Conservation (phyloP, 2,113 vertebrate species). For the Clarias macrocephalus region DNA sequence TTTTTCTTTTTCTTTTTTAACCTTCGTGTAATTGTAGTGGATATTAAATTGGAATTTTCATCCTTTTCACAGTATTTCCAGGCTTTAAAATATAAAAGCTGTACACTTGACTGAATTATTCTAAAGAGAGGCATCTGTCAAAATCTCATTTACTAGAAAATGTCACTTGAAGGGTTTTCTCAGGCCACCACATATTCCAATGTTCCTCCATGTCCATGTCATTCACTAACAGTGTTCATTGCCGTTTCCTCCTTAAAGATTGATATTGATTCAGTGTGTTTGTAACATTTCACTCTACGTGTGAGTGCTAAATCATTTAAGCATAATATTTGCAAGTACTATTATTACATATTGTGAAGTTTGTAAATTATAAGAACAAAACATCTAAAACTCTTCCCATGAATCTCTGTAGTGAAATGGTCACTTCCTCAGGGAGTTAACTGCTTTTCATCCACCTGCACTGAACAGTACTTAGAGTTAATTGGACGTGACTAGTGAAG, state of each 20-base stretch:
- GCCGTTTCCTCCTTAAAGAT: neutral
- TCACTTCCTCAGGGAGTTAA: constrained; percentile 2
- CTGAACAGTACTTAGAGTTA: constrained; percentile 12
- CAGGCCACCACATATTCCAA: neutral
- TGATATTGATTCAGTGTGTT: neutral
- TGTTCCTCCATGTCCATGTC: neutral
- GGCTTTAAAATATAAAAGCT: neutral
- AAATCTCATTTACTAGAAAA: neutral
- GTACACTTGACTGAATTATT: neutral
- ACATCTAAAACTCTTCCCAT: neutral
- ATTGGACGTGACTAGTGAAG: constrained; percentile 35
- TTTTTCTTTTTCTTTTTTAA: neutral
- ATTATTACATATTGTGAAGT: constrained; percentile 7
- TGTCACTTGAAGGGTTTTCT: neutral
- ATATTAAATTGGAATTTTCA: neutral
- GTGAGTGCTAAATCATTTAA: neutral
- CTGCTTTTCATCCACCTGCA: neutral
- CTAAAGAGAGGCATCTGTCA: neutral
- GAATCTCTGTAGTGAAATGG: neutral
- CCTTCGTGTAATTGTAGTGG: neutral
- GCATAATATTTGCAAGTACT: neutral
- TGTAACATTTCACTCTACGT: neutral
- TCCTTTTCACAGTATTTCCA: neutral
- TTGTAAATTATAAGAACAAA: neutral
- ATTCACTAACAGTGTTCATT: neutral